These are phyloP conservation scores for Masticophis lateralis DNA, from an alignment of 2,797 vertebrate genomes.

Conservation along the genomic window DNA sequence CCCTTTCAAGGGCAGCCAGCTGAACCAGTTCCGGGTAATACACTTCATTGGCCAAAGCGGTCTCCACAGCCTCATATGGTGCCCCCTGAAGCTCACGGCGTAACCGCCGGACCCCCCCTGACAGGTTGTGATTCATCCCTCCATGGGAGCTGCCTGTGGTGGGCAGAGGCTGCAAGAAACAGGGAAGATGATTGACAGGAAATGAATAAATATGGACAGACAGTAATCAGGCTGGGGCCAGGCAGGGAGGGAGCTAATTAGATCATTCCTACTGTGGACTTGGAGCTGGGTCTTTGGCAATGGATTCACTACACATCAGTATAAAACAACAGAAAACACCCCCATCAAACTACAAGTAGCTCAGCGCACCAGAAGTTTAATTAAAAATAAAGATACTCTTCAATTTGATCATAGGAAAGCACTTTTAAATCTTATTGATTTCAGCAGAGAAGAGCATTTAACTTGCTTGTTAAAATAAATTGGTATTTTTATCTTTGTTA, in stretches of 20 bases:
- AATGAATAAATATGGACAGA: not conserved
- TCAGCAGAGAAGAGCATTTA: not conserved
- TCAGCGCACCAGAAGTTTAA: not conserved
- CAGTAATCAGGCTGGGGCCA: not conserved
- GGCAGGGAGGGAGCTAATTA: no score
- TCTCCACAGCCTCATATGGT: slow-evolving; percentile 20
- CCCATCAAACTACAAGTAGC: not conserved
- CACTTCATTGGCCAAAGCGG: slow-evolving; percentile 26
- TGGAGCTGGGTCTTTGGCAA: not conserved
- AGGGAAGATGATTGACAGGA: not conserved
- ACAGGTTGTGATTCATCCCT: slow-evolving; percentile 1
- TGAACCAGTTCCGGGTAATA: slow-evolving; percentile 21
- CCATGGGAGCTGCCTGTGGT: slow-evolving; percentile 8
- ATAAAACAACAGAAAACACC: not conserved
- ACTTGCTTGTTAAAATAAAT: not conserved
- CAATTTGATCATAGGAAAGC: not conserved
- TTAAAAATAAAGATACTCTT: not conserved
- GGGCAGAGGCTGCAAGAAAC: slow-evolving; percentile 28
- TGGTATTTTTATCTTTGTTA: not conserved
- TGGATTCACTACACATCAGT: not conserved
- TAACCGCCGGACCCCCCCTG: not conserved
- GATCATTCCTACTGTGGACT: not conserved
- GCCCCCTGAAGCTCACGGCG: slow-evolving; percentile 17
- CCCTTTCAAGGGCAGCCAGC: slow-evolving; percentile 28
- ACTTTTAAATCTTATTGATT: not conserved